Conservation (phyloP, 1,140 invertebrate species). For the Cherax destructor region DNA sequence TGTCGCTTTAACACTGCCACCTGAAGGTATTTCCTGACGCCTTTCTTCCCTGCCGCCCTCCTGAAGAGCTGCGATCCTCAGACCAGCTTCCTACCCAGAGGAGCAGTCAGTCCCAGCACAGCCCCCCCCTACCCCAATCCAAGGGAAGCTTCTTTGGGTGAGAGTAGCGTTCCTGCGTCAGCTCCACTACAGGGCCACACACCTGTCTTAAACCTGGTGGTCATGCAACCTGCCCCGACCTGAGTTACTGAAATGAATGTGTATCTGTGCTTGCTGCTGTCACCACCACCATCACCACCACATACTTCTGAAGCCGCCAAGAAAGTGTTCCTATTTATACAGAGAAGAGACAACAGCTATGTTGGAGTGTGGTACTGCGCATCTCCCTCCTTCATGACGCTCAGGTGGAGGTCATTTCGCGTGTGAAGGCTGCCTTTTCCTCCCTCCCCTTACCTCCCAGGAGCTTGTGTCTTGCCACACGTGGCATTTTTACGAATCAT, state of each 20-base stretch:
- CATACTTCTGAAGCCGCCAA: not conserved
- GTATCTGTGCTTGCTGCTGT: not conserved
- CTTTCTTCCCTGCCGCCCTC: not conserved
- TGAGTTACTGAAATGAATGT: not conserved
- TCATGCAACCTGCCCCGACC: not conserved
- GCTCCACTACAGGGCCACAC: not conserved
- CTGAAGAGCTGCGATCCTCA: not conserved
- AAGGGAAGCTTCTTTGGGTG: not conserved
- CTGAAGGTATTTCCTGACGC: not conserved
- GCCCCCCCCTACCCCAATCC: not conserved
- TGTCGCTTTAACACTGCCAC: not conserved
- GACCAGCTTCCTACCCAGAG: too few relatives aligned
- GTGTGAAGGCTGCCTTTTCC: constrained; percentile 26
- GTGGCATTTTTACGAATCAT: constrained; percentile 42
- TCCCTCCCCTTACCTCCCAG: constrained; percentile 6
- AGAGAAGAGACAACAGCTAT: constrained; percentile 32
- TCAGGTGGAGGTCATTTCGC: constrained; percentile 58
- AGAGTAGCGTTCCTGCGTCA: not conserved
- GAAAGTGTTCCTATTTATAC: constrained; percentile 29
- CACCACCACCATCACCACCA: not conserved
- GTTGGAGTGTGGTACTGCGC: constrained; percentile 49
- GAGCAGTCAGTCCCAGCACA: too few relatives aligned
- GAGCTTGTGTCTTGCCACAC: constrained; percentile 38
- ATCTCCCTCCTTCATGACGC: constrained; percentile 41
- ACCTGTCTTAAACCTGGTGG: not conserved